These are phyloP conservation scores for Strigamia crassipes DNA, from an alignment of 2,888 invertebrate species.

Conservation along the genomic window DNA sequence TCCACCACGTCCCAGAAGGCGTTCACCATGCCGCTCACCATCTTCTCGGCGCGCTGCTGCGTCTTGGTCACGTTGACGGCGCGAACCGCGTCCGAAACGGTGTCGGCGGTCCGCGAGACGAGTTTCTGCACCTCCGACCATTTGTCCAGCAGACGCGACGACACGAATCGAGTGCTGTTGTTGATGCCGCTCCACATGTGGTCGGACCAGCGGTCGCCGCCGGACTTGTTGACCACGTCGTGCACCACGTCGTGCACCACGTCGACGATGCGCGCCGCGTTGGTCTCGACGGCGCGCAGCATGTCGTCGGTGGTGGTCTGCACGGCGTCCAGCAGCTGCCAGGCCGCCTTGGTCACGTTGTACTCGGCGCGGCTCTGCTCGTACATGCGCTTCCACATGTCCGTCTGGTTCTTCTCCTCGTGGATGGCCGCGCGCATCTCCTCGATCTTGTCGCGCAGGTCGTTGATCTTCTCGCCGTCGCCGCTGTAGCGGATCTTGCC, in stretches of 20 bases:
- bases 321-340: not conserved
- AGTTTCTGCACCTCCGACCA: not conserved
- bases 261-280: not conserved
- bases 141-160: not conserved
- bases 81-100: not conserved
- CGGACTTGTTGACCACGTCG: not conserved
- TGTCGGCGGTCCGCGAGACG: not conserved
- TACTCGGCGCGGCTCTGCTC: not conserved
- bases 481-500: constrained; percentile 41
- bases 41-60: not conserved
- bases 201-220: not conserved
- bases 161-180: not conserved
- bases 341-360: not conserved
- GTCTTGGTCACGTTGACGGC: not conserved
- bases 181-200: not conserved
- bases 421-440: constrained; percentile 17
- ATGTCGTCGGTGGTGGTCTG: not conserved
- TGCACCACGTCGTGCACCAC: not conserved
- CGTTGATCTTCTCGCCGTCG: not conserved
- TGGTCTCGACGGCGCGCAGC: not conserved
- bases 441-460: not conserved
- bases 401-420: constrained; percentile 26
- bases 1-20: not conserved
- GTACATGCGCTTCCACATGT: constrained; percentile 28
- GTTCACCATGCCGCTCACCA: not conserved